Evolutionary conservation across 2,888 invertebrate species (phyloP).

Genomic region (Lamproptera curius): DNA sequence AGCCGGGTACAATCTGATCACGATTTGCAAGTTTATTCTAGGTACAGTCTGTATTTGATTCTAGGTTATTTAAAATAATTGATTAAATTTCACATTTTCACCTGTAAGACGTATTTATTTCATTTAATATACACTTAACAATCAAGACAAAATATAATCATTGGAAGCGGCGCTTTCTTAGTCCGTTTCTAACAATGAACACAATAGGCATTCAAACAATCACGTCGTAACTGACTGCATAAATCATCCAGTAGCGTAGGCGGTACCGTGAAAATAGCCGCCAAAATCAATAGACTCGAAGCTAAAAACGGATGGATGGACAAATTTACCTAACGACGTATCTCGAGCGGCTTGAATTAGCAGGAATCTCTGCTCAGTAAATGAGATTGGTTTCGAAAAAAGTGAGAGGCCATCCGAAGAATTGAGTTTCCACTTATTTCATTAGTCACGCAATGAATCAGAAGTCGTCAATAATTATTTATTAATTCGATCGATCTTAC

Average conservation of each 20-base stretch:
- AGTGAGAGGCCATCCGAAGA: slow-evolving; percentile 28
- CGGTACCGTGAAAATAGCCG: slow-evolving; percentile 54
- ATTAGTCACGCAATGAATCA: slow-evolving; percentile 72
- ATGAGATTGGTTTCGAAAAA: slow-evolving; percentile 45
- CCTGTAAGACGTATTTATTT: no score
- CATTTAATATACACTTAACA: no score
- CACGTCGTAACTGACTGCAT: slow-evolving; percentile 56
- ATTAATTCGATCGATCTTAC: slow-evolving; percentile 48
- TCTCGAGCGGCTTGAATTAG: slow-evolving; percentile 58
- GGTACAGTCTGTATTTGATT: no score
- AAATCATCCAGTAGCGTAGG: slow-evolving; percentile 49
- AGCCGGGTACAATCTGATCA: background rate
- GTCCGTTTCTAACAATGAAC: slow-evolving; percentile 46
- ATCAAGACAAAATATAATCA: no score
- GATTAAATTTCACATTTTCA: no score
- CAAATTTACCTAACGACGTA: slow-evolving; percentile 70
- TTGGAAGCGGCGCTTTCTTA: slow-evolving; percentile 37
- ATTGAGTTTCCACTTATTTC: slow-evolving; percentile 53
- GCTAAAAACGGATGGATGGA: slow-evolving; percentile 66
- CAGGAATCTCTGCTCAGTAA: slow-evolving; percentile 41
- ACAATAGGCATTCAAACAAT: slow-evolving; percentile 48
- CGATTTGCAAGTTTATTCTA: background rate
- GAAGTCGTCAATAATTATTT: slow-evolving; percentile 74
- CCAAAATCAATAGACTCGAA: slow-evolving; percentile 57
- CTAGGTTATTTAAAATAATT: no score